Conservation (phyloP, 2,797 vertebrate genomes). For the Protonibea diacanthus region DNA sequence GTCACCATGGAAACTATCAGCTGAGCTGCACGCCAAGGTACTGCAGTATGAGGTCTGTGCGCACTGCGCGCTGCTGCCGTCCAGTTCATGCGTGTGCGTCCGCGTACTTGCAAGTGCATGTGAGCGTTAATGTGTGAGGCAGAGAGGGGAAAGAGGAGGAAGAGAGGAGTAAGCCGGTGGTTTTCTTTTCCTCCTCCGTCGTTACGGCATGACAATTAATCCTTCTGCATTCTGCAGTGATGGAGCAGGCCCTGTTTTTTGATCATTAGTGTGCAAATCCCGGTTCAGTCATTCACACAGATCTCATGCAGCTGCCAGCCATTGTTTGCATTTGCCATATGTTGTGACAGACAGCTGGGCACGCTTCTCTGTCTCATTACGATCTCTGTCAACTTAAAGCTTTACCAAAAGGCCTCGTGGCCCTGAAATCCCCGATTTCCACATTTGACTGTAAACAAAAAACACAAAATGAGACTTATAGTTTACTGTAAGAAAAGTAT, state of each 20-base stretch:
- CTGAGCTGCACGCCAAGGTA: slow-evolving; percentile 49
- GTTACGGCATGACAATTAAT: slow-evolving; percentile 34
- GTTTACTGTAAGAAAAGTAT: neutral
- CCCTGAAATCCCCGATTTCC: slow-evolving; percentile 22
- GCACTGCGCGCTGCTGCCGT: slow-evolving; percentile 22
- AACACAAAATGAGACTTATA: neutral
- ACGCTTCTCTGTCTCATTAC: slow-evolving; percentile 34
- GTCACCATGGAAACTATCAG: slow-evolving; percentile 80
- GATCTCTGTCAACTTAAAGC: slow-evolving; percentile 45
- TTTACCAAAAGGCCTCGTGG: neutral
- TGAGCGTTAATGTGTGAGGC: slow-evolving; percentile 24
- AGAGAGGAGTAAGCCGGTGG: neutral
- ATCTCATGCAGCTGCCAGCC: slow-evolving; percentile 32
- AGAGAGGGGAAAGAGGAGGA: neutral
- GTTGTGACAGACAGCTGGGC: slow-evolving; percentile 51
- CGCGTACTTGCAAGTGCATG: neutral
- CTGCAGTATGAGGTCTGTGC: slow-evolving; percentile 49
- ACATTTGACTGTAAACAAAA: slow-evolving; percentile 46
- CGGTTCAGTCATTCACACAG: slow-evolving; percentile 29
- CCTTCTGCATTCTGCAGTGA: slow-evolving; percentile 25
- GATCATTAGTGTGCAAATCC: slow-evolving; percentile 56
- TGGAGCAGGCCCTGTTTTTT: slow-evolving; percentile 13
- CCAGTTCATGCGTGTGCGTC: slow-evolving; percentile 11
- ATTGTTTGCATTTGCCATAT: slow-evolving; percentile 53
- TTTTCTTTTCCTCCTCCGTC: slow-evolving; percentile 15